Evolutionary conservation across 2,113 vertebrate species (phyloP).

Genomic region (Microtus pennsylvanicus): DNA sequence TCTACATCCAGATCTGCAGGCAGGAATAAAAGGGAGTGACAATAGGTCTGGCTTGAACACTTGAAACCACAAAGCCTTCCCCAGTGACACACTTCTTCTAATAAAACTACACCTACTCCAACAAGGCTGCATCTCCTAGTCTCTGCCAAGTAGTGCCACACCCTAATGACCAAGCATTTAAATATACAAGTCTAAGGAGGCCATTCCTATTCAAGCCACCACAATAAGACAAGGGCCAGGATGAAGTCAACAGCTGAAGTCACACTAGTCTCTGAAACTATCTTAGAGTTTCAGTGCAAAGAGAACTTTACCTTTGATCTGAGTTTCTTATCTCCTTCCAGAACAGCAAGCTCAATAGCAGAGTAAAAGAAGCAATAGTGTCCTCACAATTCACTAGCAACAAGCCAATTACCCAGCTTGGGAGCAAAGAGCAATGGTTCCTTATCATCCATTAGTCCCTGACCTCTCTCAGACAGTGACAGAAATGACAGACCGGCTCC

Average conservation of each 20-base stretch:
- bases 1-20: not conserved
- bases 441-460: not conserved
- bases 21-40: not conserved
- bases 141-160: not conserved
- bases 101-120: not conserved
- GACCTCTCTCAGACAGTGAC: constrained; percentile 12
- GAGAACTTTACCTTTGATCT: not conserved
- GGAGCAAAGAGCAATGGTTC: not conserved
- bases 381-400: not conserved
- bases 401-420: not conserved
- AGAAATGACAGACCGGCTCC: not conserved
- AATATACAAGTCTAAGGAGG: not conserved
- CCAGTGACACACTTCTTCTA: not conserved
- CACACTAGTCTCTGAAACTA: not conserved
- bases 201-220: not conserved
- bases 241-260: not conserved
- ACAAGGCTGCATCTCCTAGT: not conserved
- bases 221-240: not conserved
- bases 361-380: not conserved
- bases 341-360: not conserved
- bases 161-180: not conserved
- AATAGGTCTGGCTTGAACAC: not conserved
- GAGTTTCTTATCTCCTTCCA: not conserved
- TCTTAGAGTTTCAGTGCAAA: not conserved
- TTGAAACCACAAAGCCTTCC: not conserved